Conservation (phyloP, 2,113 vertebrate genomes). For the Caracal caracal region DNA sequence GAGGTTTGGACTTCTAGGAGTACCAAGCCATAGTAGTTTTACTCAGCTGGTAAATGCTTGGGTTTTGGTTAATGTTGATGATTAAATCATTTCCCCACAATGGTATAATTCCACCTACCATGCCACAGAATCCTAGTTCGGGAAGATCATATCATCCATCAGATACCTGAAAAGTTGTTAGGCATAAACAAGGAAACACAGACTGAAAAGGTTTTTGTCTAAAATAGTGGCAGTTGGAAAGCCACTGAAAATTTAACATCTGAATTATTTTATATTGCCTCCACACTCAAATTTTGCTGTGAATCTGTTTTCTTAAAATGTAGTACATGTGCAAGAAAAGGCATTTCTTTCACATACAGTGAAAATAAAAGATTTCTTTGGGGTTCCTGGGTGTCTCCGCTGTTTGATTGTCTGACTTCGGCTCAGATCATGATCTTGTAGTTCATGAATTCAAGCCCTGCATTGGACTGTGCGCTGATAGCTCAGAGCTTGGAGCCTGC, state of each 20-base stretch:
- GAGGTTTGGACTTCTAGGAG: not conserved
- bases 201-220: not conserved
- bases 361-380: slow-evolving; percentile 10
- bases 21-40: not conserved
- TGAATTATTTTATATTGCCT: slow-evolving; percentile 20
- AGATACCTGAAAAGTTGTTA: not conserved
- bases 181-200: not conserved
- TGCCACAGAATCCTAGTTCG: slow-evolving; percentile 17
- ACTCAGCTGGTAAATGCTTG: slow-evolving; percentile 10
- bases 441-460: too few species aligned
- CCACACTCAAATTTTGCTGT: not conserved
- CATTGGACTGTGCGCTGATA: too few species aligned
- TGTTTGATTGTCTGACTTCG: too few species aligned
- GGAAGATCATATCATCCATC: not conserved
- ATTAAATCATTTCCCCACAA: not conserved
- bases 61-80: slow-evolving; percentile 23
- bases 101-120: not conserved
- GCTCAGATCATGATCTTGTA: too few species aligned
- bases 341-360: not conserved
- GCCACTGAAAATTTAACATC: not conserved
- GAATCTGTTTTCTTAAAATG: slow-evolving; percentile 47
- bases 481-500: too few species aligned
- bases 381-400: too few species aligned
- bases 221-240: not conserved
- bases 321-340: not conserved